These are phyloP conservation scores for Lagodon rhomboides DNA, from an alignment of 2,797 vertebrate species.

Conservation along the genomic window DNA sequence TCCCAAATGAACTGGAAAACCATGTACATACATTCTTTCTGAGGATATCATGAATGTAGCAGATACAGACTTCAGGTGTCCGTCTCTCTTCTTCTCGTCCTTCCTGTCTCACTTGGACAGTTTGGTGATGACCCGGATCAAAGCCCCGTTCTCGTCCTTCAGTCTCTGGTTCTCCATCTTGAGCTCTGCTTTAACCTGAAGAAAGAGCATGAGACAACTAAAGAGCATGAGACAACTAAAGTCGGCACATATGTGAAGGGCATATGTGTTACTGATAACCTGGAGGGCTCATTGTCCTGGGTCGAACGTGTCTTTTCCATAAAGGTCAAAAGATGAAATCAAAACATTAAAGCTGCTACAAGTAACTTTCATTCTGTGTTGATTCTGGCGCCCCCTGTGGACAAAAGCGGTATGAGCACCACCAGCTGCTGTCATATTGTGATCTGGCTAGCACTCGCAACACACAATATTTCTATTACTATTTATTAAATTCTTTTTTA, in stretches of 20 bases:
- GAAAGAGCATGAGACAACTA: constrained; percentile 3
- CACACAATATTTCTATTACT: no score
- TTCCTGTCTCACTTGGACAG: constrained; percentile 89
- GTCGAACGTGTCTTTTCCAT: background rate
- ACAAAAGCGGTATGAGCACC: no score
- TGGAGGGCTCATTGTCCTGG: background rate
- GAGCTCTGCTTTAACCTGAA: constrained; percentile 91
- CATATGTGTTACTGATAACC: background rate
- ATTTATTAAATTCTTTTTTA: no score
- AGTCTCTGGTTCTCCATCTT: constrained; percentile 95
- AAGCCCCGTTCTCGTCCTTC: constrained; percentile 95
- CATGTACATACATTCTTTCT: constrained; percentile 12
- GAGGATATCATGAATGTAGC: background rate
- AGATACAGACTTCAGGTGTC: constrained; percentile 23
- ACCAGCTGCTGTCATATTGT: no score
- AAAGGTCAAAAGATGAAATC: no score
- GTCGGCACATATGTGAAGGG: background rate
- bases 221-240: constrained; percentile 1
- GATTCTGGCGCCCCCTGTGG: no score
- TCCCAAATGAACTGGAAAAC: constrained; percentile 9
- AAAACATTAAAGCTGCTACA: background rate
- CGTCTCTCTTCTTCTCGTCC: constrained; percentile 4
- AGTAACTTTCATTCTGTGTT: no score
- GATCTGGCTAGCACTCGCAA: no score
- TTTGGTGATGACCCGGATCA: constrained; percentile 97